Conservation (phyloP, 2,888 invertebrate species). For the Seira ritae region DNA sequence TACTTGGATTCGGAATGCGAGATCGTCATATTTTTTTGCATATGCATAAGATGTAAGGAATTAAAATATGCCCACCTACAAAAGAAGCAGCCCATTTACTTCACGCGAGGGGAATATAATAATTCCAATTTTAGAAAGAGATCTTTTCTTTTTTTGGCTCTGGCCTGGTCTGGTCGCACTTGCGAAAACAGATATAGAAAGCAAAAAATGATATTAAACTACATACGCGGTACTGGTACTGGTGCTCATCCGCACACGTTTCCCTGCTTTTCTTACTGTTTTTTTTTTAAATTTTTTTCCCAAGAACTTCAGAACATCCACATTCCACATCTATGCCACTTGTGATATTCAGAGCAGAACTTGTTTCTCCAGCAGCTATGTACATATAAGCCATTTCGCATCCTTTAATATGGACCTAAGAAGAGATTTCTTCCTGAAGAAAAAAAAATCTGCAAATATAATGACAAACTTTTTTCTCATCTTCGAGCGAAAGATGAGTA, state of each 20-base stretch:
- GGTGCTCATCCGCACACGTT: not conserved
- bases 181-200: no score
- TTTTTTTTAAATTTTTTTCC: not conserved
- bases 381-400: not conserved
- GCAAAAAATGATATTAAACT: not conserved
- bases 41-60: conserved; percentile 1
- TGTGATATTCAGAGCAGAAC: not conserved
- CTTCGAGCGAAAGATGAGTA: not conserved
- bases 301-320: not conserved
- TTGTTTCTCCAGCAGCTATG: conserved; percentile 8
- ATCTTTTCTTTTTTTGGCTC: not conserved
- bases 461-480: conserved; percentile 31
- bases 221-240: not conserved
- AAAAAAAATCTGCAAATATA: conserved; percentile 41
- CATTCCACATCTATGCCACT: not conserved
- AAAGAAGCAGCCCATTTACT: not conserved
- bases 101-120: not conserved
- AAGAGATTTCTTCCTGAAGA: not conserved
- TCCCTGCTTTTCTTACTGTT: no score
- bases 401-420: not conserved
- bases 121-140: not conserved
- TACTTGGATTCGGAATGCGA: not conserved
- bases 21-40: conserved; percentile 2
- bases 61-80: not conserved
- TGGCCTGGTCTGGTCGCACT: not conserved